Evolutionary conservation across 2,888 invertebrate species (phyloP).

Genomic region (Melieria omissa): DNA sequence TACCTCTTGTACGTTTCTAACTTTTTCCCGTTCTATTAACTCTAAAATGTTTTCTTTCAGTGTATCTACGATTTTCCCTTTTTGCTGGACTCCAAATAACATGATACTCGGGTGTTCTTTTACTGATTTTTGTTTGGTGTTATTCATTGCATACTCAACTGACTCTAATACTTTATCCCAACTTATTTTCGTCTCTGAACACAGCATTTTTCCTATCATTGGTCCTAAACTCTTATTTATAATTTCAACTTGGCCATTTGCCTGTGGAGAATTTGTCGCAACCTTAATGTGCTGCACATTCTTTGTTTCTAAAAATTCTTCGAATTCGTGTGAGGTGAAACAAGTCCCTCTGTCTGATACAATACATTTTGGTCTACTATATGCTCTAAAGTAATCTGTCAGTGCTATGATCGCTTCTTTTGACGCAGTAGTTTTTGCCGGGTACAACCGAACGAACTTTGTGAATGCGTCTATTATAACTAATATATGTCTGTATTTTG

Average conservation of each 20-base stretch:
- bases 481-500: constrained; percentile 27
- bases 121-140: not conserved
- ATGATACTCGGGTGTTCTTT: not conserved
- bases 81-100: not conserved
- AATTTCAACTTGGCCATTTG: constrained; percentile 7
- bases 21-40: not conserved
- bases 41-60: constrained; percentile 9
- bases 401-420: not conserved
- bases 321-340: constrained; percentile 10
- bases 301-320: constrained; percentile 3
- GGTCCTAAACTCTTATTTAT: constrained; percentile 1
- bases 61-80: not conserved
- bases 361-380: not conserved
- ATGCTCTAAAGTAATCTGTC: constrained; percentile 15
- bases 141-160: constrained; percentile 4
- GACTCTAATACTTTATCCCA: not conserved
- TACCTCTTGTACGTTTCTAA: not conserved
- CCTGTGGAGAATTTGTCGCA: constrained; percentile 8
- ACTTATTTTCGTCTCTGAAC: not conserved
- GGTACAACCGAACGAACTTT: constrained; percentile 26
- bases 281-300: constrained; percentile 4
- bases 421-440: constrained; percentile 6
- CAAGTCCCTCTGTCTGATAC: constrained; percentile 15
- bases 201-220: not conserved
- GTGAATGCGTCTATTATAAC: constrained; percentile 33